These are phyloP conservation scores for Pseudotriccus pelzelni DNA, from an alignment of 2,797 vertebrate species.

Conservation along the genomic window DNA sequence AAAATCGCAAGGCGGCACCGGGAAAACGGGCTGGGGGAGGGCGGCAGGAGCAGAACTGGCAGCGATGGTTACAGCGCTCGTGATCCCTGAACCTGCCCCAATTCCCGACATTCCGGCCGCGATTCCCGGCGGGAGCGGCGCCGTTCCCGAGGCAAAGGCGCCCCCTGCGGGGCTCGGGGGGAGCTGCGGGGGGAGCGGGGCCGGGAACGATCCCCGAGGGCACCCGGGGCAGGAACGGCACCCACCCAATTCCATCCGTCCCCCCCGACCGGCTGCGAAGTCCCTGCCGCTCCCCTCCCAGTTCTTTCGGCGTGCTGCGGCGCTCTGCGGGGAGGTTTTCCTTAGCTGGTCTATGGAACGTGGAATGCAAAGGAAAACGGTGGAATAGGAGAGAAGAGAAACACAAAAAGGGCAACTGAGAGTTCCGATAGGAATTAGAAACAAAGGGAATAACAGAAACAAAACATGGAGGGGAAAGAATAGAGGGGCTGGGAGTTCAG, in stretches of 20 bases:
- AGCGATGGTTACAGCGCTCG: not conserved
- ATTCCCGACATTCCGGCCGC: not conserved
- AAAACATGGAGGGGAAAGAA: not conserved
- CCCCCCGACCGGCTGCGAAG: accelerated
- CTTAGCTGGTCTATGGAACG: not conserved
- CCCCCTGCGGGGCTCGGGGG: not conserved
- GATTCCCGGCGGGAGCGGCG: not conserved
- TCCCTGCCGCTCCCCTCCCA: not conserved
- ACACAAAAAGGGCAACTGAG: not conserved
- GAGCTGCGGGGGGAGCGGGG: not conserved
- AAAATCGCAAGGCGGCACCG: not conserved
- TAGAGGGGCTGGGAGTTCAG: not conserved
- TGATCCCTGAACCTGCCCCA: not conserved
- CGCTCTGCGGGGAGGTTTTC: not conserved
- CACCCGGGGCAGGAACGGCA: not conserved
- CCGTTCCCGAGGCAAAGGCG: not conserved
- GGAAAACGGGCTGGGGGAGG: not conserved
- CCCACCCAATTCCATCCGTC: not conserved
- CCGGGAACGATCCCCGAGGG: not conserved
- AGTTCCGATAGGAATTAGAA: not conserved
- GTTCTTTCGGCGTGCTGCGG: not conserved
- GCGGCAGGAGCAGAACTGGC: not conserved
- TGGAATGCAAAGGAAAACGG: not conserved
- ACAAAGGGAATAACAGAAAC: not conserved
- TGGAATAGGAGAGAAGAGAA: not conserved